Conservation (phyloP, 2,797 vertebrate genomes). For the Coreius guichenoti region DNA sequence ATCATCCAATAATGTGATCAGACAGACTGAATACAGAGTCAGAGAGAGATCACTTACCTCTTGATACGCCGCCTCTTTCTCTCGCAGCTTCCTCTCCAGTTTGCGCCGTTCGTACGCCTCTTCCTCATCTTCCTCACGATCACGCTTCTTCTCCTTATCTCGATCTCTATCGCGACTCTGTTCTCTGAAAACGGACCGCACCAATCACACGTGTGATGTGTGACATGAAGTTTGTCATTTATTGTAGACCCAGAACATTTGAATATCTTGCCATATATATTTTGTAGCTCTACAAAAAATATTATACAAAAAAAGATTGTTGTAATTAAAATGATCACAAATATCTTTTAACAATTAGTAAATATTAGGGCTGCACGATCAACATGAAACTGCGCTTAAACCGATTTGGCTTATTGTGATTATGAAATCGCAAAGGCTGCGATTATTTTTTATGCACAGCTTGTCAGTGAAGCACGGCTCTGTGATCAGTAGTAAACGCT, state of each 20-base stretch:
- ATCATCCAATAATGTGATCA: background rate
- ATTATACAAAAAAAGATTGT: background rate
- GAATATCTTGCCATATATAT: background rate
- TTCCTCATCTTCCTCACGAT: conserved; percentile 94
- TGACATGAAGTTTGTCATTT: background rate
- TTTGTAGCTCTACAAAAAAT: background rate
- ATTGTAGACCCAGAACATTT: background rate
- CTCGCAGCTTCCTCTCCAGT: conserved; percentile 93
- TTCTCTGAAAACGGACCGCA: conserved; percentile 74
- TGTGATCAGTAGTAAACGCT: no score
- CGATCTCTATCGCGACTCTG: conserved; percentile 83
- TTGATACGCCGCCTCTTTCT: conserved; percentile 98
- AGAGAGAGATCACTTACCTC: conserved; percentile 78
- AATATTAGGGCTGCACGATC: no score
- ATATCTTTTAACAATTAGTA: no score
- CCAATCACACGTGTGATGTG: background rate
- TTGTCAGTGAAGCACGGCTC: no score
- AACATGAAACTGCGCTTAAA: no score
- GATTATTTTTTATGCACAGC: no score
- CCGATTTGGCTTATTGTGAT: no score
- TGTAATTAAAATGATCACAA: no score
- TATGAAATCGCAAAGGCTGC: no score
- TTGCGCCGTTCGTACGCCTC: conserved; percentile 95
- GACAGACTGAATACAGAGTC: background rate
- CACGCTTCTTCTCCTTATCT: conserved; percentile 91